Conservation (phyloP, 2,888 invertebrate species). For the Lithosia quadra region DNA sequence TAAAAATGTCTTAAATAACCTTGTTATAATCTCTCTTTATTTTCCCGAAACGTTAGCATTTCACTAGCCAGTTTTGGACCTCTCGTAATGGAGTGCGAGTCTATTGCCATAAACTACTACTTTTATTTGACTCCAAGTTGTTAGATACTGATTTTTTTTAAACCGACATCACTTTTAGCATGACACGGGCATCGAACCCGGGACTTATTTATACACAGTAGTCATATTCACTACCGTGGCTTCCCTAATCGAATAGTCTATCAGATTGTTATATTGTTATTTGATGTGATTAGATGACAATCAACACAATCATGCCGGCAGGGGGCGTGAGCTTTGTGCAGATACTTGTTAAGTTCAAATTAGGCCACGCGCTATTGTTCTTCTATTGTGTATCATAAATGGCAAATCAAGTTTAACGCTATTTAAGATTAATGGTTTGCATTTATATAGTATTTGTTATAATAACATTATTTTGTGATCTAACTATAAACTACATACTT, state of each 20-base stretch:
- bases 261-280: slow-evolving; percentile 39
- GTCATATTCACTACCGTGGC: neutral
- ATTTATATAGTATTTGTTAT: slow-evolving; percentile 48
- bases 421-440: slow-evolving; percentile 51
- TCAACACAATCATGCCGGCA: slow-evolving; percentile 29
- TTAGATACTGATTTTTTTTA: neutral
- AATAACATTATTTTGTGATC: slow-evolving; percentile 45
- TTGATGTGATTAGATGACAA: slow-evolving; percentile 27
- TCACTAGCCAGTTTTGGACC: neutral
- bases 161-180: neutral
- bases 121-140: neutral
- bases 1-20: slow-evolving; percentile 28
- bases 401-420: slow-evolving; percentile 50
- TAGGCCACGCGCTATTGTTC: slow-evolving; percentile 53
- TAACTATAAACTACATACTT: slow-evolving; percentile 43
- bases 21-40: neutral
- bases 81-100: neutral
- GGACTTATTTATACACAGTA: neutral
- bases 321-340: slow-evolving; percentile 45
- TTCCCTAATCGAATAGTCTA: slow-evolving; percentile 5
- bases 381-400: slow-evolving; percentile 52
- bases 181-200: neutral
- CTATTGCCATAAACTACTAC: neutral
- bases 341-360: slow-evolving; percentile 48
- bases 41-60: neutral